These are phyloP conservation scores for Oceanodroma leucorhoa DNA, from an alignment of 2,797 vertebrate species.

Conservation along the genomic window DNA sequence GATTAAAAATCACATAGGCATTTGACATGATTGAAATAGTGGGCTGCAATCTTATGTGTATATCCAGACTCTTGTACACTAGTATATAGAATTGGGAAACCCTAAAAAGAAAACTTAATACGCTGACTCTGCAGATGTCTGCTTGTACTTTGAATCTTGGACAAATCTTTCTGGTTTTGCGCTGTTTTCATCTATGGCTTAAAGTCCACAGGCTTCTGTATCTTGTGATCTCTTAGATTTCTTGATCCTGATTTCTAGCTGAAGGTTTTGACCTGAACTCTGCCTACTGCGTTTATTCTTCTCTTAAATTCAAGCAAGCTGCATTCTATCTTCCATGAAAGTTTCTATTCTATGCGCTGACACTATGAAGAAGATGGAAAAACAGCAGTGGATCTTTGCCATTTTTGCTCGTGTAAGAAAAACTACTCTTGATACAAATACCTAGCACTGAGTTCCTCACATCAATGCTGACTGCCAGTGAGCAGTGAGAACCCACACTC, in stretches of 20 bases:
- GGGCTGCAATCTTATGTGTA: neutral
- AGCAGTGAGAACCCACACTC: neutral
- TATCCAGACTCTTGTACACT: neutral
- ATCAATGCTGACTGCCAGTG: neutral
- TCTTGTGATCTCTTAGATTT: neutral
- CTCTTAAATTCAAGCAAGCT: neutral
- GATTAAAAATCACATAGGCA: neutral
- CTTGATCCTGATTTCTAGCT: neutral
- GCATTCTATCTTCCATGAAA: neutral
- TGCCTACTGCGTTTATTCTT: neutral
- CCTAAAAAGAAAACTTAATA: neutral
- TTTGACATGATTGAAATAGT: neutral
- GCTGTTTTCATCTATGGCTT: neutral
- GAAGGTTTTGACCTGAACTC: neutral
- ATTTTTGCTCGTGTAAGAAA: neutral
- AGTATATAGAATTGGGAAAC: neutral
- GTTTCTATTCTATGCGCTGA: neutral
- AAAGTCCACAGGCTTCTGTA: neutral
- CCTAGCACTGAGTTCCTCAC: neutral
- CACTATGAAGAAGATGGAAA: neutral
- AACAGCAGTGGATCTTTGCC: neutral
- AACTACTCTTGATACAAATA: neutral
- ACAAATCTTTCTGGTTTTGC: neutral
- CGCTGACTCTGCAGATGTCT: neutral
- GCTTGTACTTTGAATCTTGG: neutral